Base-by-base conservation (phyloP, 2,888 invertebrate species). In the Cremastinae sp. region DNA sequence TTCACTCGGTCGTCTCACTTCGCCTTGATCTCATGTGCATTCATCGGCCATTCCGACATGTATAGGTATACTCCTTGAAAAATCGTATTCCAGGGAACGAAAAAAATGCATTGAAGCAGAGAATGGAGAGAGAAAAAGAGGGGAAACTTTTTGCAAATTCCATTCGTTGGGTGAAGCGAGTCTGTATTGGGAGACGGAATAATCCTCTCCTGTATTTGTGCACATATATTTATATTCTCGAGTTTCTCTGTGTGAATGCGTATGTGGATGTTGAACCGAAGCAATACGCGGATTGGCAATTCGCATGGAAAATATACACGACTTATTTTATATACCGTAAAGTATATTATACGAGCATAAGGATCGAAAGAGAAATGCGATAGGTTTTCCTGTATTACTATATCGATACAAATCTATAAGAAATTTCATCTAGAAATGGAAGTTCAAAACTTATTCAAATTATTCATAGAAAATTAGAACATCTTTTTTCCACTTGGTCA, bases 201-300 rank as follows among this genome's bases (percentile, higher is more conserved):
- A 73, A 58, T 73, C 65, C 58, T 59, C 39, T 22, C 9, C 55
- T 28, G 5, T 28, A 28, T 28, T 28, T 28, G 5, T 28, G 5
- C 5, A 3, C 28, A 28, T 28, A 28, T 58, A 22, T 51, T 53
- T 64, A 61, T 62, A 76, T 76, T 56, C 65, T 61, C 66, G 28
- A 45, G 69, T 76, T 53, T 51, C 68, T 58, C 69, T 51, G 64
- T 28, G 28, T 28, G 28, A 28, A 5, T 5, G 28, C 28, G 28
- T 28, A 28, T 28, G 28, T 28, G 28, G 28, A 28, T 28, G 28
- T 28, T 28, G 28, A 28, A 28, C 28, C 28, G 28, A 28, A 5
- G 72, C 76, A 69, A 69, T 73, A 47, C 65, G 18, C 69, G 2
- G 68, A 76, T 76, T 76, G 72, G 72, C 76, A 76, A 76, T 76